Evolutionary conservation across 1,140 invertebrate genomes (phyloP).

Genomic region (Papilio glaucus): DNA sequence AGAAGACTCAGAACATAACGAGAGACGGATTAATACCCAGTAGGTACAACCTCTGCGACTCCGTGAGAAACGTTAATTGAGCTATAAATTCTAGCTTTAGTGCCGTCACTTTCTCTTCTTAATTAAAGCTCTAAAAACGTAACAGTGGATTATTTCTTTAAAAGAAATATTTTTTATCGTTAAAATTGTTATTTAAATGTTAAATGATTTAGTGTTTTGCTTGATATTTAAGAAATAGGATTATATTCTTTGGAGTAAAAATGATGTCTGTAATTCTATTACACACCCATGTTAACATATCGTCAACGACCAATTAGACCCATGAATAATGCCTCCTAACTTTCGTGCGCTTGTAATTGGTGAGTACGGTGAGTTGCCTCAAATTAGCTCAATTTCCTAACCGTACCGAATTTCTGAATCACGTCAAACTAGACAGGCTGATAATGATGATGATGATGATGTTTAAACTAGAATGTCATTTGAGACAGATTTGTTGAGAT

Average conservation of each 20-base stretch:
- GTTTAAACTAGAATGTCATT: neutral
- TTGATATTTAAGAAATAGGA: neutral
- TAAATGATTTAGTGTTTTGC: neutral
- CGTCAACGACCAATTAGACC: slow-evolving; percentile 9
- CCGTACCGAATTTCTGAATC: slow-evolving; percentile 5
- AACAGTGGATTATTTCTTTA: neutral
- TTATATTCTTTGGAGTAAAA: neutral
- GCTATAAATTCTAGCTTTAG: slow-evolving; percentile 25
- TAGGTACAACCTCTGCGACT: slow-evolving; percentile 3
- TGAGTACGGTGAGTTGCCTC: slow-evolving; percentile 8
- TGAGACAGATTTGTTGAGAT: neutral
- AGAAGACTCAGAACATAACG: neutral
- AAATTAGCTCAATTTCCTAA: slow-evolving; percentile 11
- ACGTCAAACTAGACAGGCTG: neutral
- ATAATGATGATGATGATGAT: too few species aligned
- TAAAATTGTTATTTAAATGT: neutral
- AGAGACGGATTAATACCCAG: neutral
- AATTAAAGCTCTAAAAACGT: slow-evolving; percentile 14
- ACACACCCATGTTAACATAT: neutral
- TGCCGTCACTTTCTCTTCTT: slow-evolving; percentile 16
- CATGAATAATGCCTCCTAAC: slow-evolving; percentile 16
- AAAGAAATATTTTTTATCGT: neutral
- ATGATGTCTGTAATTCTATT: neutral
- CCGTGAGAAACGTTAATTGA: slow-evolving; percentile 27
- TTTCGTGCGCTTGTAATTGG: slow-evolving; percentile 4